phyloP scores from a whole-genome alignment of 2,888 invertebrate species.

The Balanococcus diminutus region DNA sequence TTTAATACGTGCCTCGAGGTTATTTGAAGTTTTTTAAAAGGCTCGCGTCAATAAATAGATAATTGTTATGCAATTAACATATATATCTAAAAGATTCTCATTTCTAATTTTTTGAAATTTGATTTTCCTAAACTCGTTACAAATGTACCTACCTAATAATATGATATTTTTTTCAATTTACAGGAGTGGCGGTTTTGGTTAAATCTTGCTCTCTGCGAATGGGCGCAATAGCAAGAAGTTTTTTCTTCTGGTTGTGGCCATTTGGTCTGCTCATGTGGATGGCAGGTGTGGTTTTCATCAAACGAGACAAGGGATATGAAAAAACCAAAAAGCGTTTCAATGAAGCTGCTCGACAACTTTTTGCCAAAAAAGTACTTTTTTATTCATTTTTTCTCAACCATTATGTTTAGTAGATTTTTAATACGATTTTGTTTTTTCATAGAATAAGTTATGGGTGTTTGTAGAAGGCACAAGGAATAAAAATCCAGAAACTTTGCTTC shows the following conservation, averaged over 20 bases:
- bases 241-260: slow-evolving; percentile 64
- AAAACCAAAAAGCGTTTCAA: slow-evolving; percentile 62
- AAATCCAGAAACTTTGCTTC: slow-evolving; percentile 80
- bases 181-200: slow-evolving; percentile 18
- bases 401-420: background rate
- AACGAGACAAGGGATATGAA: slow-evolving; percentile 62
- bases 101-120: too few species aligned
- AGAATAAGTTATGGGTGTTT: slow-evolving; percentile 88
- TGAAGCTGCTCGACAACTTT: slow-evolving; percentile 59
- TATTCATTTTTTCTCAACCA: background rate
- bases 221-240: slow-evolving; percentile 65
- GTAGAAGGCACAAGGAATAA: slow-evolving; percentile 88
- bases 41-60: too few species aligned
- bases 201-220: slow-evolving; percentile 59
- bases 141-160: background rate
- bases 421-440: slow-evolving; percentile 57
- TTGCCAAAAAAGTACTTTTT: background rate
- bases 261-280: slow-evolving; percentile 66
- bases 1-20: too few species aligned
- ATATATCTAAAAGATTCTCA: too few species aligned
- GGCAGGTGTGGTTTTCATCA: slow-evolving; percentile 66
- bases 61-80: too few species aligned
- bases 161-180: background rate
- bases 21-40: too few species aligned
- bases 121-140: background rate